Conservation (phyloP, 92 coral and sea anemone genomes). For the Isaurus tuberculatus region DNA sequence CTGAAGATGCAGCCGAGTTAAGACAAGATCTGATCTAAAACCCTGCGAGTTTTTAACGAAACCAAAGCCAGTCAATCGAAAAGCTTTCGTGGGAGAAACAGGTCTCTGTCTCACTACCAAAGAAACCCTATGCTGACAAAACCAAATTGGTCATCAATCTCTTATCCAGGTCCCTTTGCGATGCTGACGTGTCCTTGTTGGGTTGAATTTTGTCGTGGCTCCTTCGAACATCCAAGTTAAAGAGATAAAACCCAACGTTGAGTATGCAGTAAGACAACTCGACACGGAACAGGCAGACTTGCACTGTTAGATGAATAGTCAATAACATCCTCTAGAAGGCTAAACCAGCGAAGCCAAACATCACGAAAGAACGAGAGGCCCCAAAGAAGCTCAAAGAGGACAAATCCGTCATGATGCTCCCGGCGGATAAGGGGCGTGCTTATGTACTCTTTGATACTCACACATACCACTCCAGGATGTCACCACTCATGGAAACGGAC, state of each 20-base stretch:
- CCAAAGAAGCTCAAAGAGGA: constrained; percentile 38
- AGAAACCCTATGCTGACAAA: constrained; percentile 11
- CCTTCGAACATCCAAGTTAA: constrained; percentile 15
- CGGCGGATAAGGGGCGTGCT: constrained; percentile 56
- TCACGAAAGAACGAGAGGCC: constrained; percentile 47
- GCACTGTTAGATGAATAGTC: constrained; percentile 19
- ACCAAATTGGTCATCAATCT: constrained; percentile 30
- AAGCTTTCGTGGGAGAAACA: too few species aligned
- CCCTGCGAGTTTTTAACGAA: too few species aligned
- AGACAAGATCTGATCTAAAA: too few species aligned
- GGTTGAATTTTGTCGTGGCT: constrained; percentile 40
- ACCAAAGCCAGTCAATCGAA: too few species aligned
- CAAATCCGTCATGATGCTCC: constrained; percentile 46
- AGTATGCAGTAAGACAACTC: constrained; percentile 37
- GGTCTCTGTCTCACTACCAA: not conserved
- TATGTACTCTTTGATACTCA: constrained; percentile 24
- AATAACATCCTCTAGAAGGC: constrained; percentile 44
- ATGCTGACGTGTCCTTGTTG: constrained; percentile 9
- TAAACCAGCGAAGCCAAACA: constrained; percentile 51
- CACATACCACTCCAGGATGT: constrained; percentile 30
- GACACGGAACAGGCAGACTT: constrained; percentile 46
- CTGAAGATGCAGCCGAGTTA: too few species aligned
- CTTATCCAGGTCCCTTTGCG: constrained; percentile 36
- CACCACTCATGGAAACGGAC: not conserved
- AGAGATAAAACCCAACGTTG: constrained; percentile 39